Base-by-base conservation (phyloP, 2,113 vertebrate species). In the Marmota flaviventris region DNA sequence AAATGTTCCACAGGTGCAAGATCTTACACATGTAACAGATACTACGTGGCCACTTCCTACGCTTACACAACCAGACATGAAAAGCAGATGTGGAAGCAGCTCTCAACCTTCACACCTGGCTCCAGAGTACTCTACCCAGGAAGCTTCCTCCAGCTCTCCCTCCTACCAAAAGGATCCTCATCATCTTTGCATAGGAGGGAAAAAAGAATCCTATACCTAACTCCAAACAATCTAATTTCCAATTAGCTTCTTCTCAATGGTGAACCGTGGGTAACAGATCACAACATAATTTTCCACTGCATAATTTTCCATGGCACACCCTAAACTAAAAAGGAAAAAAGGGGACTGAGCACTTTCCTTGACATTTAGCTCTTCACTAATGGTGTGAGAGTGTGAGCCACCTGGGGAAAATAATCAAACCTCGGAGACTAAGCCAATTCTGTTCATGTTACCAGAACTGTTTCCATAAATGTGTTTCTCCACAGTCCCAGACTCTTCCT, bases 321-420 rank as follows among this genome's bases (percentile, higher is more conserved):
- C 72, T 83, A 96, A 93, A 82, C 91, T 89, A 91, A 86, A 89
- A 65, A 93, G 90, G 65, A 93, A 93, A 91, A 79, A 92, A 89
- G 1, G 5, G n/a, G 85, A 69, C 72, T 34, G 70, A 88, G 96
- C 85, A 56, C 39, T 88, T 70, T 39, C 39, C 32, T 75, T 78
- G 87, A 79, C 69, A 79, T 92, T 53, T 76, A 90, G 87, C 45
- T 96, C 39, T 78, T 97, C 39, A 27, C 75, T 78, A 67, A 32
- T 29, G 2, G 75, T 65, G 2, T 77, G 45, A 92, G 63, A 76
- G 17, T 34, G 18, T 58, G n/a, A 78, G 72, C 65, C 81, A 93
- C 84, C 42, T 84, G 70, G 65, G 73, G 58, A 17, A 95, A 96
- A 96, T 85, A 77, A 86, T 91, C 72, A 27, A 67, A 85, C 67